Evolutionary conservation across 2,113 vertebrate species (phyloP).

Genomic region (Ammodytes dubius): DNA sequence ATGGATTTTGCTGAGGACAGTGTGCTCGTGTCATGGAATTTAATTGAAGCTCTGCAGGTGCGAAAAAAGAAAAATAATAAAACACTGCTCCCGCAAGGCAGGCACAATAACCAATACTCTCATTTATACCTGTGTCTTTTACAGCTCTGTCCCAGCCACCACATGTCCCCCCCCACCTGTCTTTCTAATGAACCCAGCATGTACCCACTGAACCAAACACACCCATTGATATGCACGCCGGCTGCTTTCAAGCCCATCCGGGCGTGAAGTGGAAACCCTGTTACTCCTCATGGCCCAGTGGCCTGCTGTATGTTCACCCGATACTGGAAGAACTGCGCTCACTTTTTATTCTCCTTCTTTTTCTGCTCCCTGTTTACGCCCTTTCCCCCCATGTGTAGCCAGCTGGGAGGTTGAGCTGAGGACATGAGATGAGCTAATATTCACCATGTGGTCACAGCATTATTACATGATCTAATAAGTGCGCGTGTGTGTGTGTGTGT

Average conservation of each 20-base stretch:
- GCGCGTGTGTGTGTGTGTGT: background rate
- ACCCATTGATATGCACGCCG: slow-evolving; percentile 5
- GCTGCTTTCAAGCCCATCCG: slow-evolving; percentile 27
- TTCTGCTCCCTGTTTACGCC: slow-evolving; percentile 22
- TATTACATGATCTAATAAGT: slow-evolving; percentile 46
- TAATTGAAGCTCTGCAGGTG: background rate
- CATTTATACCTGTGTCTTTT: background rate
- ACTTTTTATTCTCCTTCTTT: slow-evolving; percentile 7
- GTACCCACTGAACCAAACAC: slow-evolving; percentile 25
- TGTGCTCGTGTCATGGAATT: background rate
- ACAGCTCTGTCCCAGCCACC: background rate
- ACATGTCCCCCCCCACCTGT: background rate
- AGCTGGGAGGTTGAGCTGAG: slow-evolving; percentile 42
- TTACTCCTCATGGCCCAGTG: slow-evolving; percentile 36
- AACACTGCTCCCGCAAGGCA: background rate
- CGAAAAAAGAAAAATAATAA: background rate
- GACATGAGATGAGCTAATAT: slow-evolving; percentile 58
- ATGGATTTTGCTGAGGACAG: background rate
- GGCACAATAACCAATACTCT: background rate
- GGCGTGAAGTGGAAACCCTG: slow-evolving; percentile 56
- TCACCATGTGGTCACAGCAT: slow-evolving; percentile 16
- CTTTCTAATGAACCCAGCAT: background rate
- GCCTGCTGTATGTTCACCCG: slow-evolving; percentile 36
- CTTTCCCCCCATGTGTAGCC: background rate
- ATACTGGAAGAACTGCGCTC: slow-evolving; percentile 21